Evolutionary conservation across 2,797 vertebrate species (phyloP).

Genomic region (Apogon hyalosoma): DNA sequence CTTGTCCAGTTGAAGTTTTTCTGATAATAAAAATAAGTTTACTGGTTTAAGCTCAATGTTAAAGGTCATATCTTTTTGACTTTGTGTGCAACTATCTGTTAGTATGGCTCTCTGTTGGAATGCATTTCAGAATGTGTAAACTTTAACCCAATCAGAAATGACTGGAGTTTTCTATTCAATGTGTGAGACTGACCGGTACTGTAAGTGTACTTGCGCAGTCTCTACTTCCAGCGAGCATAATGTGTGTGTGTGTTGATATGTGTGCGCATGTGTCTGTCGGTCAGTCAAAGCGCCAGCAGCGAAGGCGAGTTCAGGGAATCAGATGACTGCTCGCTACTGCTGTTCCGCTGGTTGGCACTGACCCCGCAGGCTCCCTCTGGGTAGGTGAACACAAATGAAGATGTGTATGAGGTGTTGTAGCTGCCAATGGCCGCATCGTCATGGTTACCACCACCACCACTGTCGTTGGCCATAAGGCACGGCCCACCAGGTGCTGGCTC

Average conservation of each 20-base stretch:
- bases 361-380: constrained; percentile 97
- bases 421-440: constrained; percentile 81
- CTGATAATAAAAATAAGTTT: constrained; percentile 30
- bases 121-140: constrained; percentile 55
- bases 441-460: constrained; percentile 81
- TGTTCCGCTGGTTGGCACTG: constrained; percentile 94
- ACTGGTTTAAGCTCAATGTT: constrained; percentile 31
- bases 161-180: constrained; percentile 51
- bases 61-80: constrained; percentile 29
- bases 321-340: constrained; percentile 97
- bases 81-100: constrained; percentile 50
- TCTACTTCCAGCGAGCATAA: constrained; percentile 61
- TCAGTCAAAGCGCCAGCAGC: constrained; percentile 94
- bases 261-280: constrained; percentile 68
- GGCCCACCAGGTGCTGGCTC: constrained; percentile 87
- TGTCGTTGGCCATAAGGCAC: constrained; percentile 85
- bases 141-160: constrained; percentile 55
- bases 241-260: constrained; percentile 55
- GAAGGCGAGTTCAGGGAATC: constrained; percentile 98
- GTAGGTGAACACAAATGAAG: constrained; percentile 99
- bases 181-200: constrained; percentile 48
- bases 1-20: constrained; percentile 40
- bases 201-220: constrained; percentile 49
- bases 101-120: constrained; percentile 62
- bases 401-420: constrained; percentile 96